Conservation (phyloP, 2,113 vertebrate genomes). For the Nyctereutes procyonoides region DNA sequence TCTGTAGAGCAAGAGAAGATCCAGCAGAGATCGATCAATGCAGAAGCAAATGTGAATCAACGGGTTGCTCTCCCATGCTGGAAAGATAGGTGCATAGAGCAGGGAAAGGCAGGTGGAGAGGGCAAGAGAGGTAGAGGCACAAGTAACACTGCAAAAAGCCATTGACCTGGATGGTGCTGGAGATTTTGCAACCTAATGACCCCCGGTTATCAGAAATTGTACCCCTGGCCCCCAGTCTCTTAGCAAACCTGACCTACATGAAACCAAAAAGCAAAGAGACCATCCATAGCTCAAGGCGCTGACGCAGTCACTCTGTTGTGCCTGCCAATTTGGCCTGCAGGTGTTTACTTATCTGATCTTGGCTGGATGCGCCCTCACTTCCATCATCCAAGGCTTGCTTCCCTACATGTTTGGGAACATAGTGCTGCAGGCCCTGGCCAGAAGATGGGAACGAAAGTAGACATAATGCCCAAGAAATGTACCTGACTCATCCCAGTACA, state of each 20-base stretch:
- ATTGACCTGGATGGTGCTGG: neutral
- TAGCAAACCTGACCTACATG: neutral
- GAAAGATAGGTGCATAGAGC: neutral
- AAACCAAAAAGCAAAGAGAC: conserved; percentile 41
- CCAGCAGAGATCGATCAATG: neutral
- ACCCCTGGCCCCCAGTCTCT: neutral
- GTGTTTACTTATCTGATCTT: neutral
- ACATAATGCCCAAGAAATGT: neutral
- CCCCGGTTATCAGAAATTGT: neutral
- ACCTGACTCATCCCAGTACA: neutral
- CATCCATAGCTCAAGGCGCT: neutral
- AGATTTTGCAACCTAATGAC: neutral
- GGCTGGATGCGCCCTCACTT: neutral
- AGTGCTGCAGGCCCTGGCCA: neutral
- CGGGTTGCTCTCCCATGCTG: neutral
- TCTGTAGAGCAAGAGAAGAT: neutral
- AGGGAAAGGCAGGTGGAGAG: neutral
- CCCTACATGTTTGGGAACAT: neutral
- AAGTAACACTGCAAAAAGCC: neutral
- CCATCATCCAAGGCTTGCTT: neutral
- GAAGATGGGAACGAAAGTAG: neutral
- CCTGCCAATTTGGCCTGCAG: neutral
- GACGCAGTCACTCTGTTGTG: neutral
- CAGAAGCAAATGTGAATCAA: neutral
- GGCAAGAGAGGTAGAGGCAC: neutral